phyloP scores from a whole-genome alignment of 2,888 invertebrate species.

The Clitarchus hookeri region DNA sequence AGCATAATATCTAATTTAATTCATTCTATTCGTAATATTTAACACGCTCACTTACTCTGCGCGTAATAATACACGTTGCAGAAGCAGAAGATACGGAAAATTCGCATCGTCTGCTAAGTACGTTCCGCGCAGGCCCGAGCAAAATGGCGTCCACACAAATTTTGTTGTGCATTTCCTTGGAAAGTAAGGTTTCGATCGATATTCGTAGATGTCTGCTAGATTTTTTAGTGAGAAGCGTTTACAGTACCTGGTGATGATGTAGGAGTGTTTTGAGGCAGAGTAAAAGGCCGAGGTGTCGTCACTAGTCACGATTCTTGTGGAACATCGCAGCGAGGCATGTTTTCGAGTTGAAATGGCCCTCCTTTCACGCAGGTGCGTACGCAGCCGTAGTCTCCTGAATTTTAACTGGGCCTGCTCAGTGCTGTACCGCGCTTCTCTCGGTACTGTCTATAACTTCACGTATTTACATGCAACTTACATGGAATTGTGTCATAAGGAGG shows the following conservation, averaged over 20 bases:
- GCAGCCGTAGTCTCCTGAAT: slow-evolving; percentile 87
- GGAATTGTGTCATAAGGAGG: background rate
- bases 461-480: background rate
- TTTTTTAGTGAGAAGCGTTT: slow-evolving; percentile 45
- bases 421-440: slow-evolving; percentile 55
- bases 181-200: slow-evolving; percentile 65
- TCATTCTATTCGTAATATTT: background rate
- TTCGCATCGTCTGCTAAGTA: slow-evolving; percentile 48
- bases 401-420: slow-evolving; percentile 89
- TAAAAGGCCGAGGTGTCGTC: slow-evolving; percentile 37
- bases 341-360: slow-evolving; percentile 49
- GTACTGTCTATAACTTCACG: slow-evolving; percentile 32
- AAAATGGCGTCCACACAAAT: slow-evolving; percentile 61
- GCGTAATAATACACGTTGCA: background rate
- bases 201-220: slow-evolving; percentile 54
- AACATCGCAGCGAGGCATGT: slow-evolving; percentile 43
- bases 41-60: background rate
- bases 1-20: background rate
- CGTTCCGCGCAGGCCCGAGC: slow-evolving; percentile 69
- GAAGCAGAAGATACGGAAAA: slow-evolving; percentile 29
- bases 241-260: slow-evolving; percentile 40
- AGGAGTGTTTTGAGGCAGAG: slow-evolving; percentile 37
- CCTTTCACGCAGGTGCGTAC: slow-evolving; percentile 92
- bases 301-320: slow-evolving; percentile 41
- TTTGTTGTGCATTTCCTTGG: slow-evolving; percentile 56